Percentiles rank a stretch among this genome's conserved stretches.
Conservation (phyloP, 2,797 vertebrate genomes). For the Gallinago nigripennis region DNA sequence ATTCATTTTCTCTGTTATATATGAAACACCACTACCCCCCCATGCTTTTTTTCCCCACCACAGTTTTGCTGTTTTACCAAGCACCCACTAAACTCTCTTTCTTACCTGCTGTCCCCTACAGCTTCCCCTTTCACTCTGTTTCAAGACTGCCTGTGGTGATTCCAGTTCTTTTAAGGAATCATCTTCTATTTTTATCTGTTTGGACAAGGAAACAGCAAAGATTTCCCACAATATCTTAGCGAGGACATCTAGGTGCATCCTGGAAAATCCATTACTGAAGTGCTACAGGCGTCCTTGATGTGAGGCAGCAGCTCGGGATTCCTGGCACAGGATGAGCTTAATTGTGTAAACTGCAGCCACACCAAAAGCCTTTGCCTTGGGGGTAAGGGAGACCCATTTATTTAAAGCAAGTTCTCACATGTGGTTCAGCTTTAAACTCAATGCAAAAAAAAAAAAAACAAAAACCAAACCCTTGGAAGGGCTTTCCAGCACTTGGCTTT, state of each 20-base stretch:
- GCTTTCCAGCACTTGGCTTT: neutral
- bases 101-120: neutral
- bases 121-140: neutral
- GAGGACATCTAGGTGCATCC: neutral
- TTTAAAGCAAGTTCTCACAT: neutral
- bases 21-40: fast-evolving
- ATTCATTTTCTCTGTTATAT: neutral
- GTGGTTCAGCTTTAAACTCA: neutral
- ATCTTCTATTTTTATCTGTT: constrained; percentile 21
- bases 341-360: constrained; percentile 9
- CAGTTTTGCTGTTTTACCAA: neutral
- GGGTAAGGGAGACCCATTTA: neutral
- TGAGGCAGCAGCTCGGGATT: neutral
- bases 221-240: neutral
- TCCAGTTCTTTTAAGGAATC: neutral
- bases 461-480: neutral
- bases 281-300: neutral
- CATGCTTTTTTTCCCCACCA: neutral
- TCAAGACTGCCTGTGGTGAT: neutral
- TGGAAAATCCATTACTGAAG: constrained; percentile 30
- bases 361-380: constrained; percentile 9
- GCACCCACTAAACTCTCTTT: neutral
- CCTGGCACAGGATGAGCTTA: neutral
- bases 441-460: neutral
- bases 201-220: neutral